Evolutionary conservation across 2,888 invertebrate species (phyloP).

Genomic region (Matsumyia berberina): DNA sequence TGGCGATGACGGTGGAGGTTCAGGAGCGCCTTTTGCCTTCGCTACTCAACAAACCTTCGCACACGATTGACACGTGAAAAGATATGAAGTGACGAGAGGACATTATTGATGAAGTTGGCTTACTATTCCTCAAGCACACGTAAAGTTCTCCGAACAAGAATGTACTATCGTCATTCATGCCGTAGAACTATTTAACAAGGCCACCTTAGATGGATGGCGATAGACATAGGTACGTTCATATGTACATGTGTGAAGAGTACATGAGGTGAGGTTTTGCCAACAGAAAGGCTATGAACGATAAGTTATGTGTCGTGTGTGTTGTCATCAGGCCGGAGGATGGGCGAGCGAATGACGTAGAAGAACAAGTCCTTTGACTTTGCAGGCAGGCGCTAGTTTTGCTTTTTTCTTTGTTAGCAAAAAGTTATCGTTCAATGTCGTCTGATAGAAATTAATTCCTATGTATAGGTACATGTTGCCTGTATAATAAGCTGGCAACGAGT

Average conservation of each 20-base stretch:
- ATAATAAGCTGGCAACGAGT: constrained; percentile 44
- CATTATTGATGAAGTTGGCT: constrained; percentile 71
- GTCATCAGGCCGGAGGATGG: constrained; percentile 24
- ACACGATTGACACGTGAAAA: constrained; percentile 72
- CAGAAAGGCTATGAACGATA: constrained; percentile 37
- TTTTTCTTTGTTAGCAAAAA: constrained; percentile 16
- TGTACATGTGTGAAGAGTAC: background rate
- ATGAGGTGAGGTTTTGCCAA: constrained; percentile 29
- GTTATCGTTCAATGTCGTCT: constrained; percentile 55
- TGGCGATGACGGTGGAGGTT: background rate
- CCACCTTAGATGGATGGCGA: constrained; percentile 26
- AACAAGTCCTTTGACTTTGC: constrained; percentile 39
- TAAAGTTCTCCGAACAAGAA: constrained; percentile 30
- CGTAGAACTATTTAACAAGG: constrained; percentile 56
- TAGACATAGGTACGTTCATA: background rate
- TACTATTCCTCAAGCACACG: constrained; percentile 30
- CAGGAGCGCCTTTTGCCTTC: constrained; percentile 22
- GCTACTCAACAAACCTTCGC: constrained; percentile 26
- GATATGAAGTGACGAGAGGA: constrained; percentile 69
- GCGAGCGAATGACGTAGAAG: constrained; percentile 17
- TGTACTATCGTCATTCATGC: constrained; percentile 47
- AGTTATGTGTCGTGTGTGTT: constrained; percentile 22
- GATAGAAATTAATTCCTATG: constrained; percentile 23
- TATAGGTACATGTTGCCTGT: constrained; percentile 2
- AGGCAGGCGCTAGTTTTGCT: background rate